Evolutionary conservation across 2,113 vertebrate genomes (phyloP), one percentile per base, ranked within the genome.

Genomic region (Arvicanthis niloticus): DNA sequence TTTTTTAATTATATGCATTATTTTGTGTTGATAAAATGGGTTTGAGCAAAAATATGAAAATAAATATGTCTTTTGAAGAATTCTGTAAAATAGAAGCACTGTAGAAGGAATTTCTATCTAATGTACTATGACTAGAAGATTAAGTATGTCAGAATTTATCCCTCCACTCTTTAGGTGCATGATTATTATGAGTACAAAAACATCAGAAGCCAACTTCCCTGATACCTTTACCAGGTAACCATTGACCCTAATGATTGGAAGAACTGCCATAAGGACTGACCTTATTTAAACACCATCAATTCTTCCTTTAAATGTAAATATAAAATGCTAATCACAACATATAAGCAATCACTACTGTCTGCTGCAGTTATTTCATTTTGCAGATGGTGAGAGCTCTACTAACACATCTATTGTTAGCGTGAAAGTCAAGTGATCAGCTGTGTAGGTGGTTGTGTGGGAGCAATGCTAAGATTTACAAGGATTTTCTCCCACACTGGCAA

Each of bases 371-470:
- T 93, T 97, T 98, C 98, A 98, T 97, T 98, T 97, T 99, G 98
- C 98, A 99, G 98, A 99, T 99, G 98, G 98, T 98, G 98, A 98
- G 98, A 98, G 91, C 95, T 98, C 97, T 97, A 97, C 98, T 98
- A 98, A 98, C 97, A 98, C 93, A 97, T 98, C 98, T 98, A 99
- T 99, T 99, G 98, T 98, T 99, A 98, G 98, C 95, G 67, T 98
- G 98, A 98, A 98, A 98, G 98, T 98, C 98, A 98, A 98, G 98
- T 95, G 97, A 98, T 98, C 98, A 98, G 98, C 98, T 96, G 97
- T 98, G 98, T 99, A 98, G 98, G 98, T 96, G 98, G 97, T 80
- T 97, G 97, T 98, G 98, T 99, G 98, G 98, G 98, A 98, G 98
- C 97, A 98, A 97, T 98, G 98, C 98, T 98, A 98, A 99, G 98